These are phyloP conservation scores for Ammodytes dubius DNA, from an alignment of 2,113 vertebrate genomes.

Conservation along the genomic window DNA sequence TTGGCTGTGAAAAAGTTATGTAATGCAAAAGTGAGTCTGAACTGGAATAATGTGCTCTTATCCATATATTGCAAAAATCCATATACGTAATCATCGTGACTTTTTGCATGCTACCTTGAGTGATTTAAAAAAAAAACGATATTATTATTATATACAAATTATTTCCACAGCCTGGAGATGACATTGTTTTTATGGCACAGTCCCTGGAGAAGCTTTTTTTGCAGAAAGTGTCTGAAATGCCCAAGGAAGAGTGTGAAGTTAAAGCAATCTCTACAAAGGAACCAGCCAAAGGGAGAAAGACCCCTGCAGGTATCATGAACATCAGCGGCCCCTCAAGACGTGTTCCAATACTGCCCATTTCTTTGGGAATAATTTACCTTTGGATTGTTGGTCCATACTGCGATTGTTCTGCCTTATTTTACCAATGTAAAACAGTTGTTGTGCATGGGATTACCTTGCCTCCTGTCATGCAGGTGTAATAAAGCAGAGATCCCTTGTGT, in stretches of 20 bases:
- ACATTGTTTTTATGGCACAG: conserved; percentile 94
- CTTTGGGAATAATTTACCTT: not conserved
- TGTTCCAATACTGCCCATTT: not conserved
- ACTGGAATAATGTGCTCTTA: not conserved
- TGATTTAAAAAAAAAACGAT: not conserved
- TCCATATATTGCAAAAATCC: no score
- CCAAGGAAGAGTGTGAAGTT: conserved; percentile 86
- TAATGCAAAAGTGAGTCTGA: not conserved
- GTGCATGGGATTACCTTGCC: not conserved
- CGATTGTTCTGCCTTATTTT: not conserved
- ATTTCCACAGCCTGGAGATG: conserved; percentile 89
- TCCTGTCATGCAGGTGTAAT: conserved; percentile 55
- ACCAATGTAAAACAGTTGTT: not conserved
- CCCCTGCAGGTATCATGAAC: conserved; percentile 59
- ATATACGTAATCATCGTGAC: no score
- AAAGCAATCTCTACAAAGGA: conserved; percentile 77
- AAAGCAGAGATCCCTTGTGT: conserved; percentile 74
- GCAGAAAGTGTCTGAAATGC: conserved; percentile 91
- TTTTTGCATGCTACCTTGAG: not conserved
- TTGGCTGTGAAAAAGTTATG: not conserved
- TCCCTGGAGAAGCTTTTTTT: conserved; percentile 91
- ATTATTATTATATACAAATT: not conserved
- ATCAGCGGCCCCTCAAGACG: not conserved
- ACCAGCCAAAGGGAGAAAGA: conserved; percentile 81
- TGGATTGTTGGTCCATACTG: not conserved